phyloP scores from a whole-genome alignment of 1,140 invertebrate species.

The Akabosia matsudoensis region DNA sequence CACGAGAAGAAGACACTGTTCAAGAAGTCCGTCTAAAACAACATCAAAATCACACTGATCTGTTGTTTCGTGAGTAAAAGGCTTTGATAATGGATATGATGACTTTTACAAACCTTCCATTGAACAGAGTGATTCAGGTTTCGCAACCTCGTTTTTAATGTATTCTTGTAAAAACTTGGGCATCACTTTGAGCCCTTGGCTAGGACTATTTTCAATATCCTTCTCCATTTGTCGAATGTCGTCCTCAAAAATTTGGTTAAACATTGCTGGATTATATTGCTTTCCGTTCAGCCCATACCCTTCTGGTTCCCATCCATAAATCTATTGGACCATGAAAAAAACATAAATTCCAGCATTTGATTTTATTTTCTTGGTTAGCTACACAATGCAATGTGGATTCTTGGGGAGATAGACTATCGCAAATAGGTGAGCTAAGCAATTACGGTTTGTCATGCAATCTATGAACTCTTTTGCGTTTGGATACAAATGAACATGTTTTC shows the following conservation, averaged over 20 bases:
- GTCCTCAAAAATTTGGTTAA: constrained; percentile 60
- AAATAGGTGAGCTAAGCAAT: no score
- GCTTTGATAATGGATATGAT: no score
- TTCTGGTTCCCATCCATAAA: constrained; percentile 73
- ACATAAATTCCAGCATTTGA: neutral
- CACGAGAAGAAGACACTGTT: constrained; percentile 84
- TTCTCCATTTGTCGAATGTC: constrained; percentile 66
- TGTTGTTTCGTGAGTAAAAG: no score
- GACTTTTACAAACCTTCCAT: neutral
- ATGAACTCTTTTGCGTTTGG: no score
- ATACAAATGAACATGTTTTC: no score
- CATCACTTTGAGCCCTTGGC: constrained; percentile 3
- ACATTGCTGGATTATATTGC: neutral
- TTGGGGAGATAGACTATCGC: no score
- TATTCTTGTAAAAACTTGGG: neutral
- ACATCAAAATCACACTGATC: no score
- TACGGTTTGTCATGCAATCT: no score
- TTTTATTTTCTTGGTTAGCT: neutral
- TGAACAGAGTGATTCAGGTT: neutral
- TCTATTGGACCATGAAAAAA: no score
- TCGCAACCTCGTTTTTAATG: constrained; percentile 16
- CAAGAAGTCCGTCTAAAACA: constrained; percentile 47
- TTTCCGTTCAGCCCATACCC: constrained; percentile 22
- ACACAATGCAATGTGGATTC: no score
- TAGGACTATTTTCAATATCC: constrained; percentile 58